Percentiles rank a stretch among this genome's conserved stretches.
Evolutionary conservation across 2,888 invertebrate genomes (phyloP).

Genomic region (Scaptomyza tumidula): DNA sequence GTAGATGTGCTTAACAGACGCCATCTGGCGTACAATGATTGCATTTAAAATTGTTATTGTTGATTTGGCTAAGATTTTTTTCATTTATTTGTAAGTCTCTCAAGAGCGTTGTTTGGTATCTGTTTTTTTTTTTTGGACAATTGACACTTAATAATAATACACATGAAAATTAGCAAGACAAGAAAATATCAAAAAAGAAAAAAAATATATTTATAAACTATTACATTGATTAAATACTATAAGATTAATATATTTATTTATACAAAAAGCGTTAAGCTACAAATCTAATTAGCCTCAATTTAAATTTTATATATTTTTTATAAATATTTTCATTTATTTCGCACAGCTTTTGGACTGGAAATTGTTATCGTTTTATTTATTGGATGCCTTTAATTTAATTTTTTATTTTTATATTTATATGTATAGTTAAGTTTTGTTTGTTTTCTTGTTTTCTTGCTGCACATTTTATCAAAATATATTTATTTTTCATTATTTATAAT

Average conservation of each 20-base stretch:
- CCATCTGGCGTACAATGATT: slow-evolving; percentile 44
- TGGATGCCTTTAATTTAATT: slow-evolving; percentile 1
- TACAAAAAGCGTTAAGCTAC: slow-evolving; percentile 22
- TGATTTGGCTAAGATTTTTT: slow-evolving; percentile 32
- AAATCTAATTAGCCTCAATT: slow-evolving; percentile 12
- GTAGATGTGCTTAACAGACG: neutral
- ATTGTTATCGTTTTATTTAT: slow-evolving; percentile 6
- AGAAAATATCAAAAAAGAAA: slow-evolving; percentile 39
- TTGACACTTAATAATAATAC: slow-evolving; percentile 34
- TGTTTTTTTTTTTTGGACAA: too few relatives aligned
- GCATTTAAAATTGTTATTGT: neutral
- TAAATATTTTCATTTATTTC: neutral
- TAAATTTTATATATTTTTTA: neutral
- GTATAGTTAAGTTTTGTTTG: neutral
- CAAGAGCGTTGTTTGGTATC: neutral
- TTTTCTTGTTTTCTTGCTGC: slow-evolving; percentile 6
- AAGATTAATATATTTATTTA: slow-evolving; percentile 14
- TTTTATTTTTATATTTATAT: neutral
- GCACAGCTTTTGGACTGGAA: slow-evolving; percentile 24
- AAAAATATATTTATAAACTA: neutral
- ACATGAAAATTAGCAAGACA: slow-evolving; percentile 41
- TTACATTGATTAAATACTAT: slow-evolving; percentile 11
- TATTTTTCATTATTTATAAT: slow-evolving; percentile 10
- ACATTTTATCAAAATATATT: slow-evolving; percentile 60
- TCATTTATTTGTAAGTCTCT: slow-evolving; percentile 36